These are phyloP conservation scores for Antechinus flavipes DNA, from an alignment of 2,113 vertebrate species.

Conservation along the genomic window DNA sequence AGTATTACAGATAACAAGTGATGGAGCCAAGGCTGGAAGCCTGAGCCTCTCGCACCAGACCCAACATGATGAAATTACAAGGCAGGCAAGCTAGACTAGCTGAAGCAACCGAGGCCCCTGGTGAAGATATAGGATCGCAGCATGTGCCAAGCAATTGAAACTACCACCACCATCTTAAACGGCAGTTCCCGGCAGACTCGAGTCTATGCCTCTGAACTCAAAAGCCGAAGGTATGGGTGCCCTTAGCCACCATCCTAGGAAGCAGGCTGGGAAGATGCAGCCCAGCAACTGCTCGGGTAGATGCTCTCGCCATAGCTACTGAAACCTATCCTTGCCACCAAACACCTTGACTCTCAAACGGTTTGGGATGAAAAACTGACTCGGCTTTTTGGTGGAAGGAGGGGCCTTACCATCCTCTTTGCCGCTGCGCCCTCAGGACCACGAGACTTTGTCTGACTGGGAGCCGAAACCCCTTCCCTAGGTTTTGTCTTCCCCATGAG, in stretches of 20 bases:
- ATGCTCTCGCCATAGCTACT: background rate
- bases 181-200: too few species aligned
- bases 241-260: background rate
- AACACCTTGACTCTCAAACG: background rate
- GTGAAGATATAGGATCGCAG: background rate
- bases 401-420: background rate
- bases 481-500: background rate
- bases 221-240: background rate
- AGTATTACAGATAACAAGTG: background rate
- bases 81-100: background rate
- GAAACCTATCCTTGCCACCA: background rate
- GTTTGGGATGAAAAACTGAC: background rate
- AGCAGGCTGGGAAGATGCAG: background rate
- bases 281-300: background rate
- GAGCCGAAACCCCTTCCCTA: background rate
- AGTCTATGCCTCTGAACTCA: background rate
- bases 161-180: background rate
- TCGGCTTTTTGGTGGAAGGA: background rate
- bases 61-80: background rate
- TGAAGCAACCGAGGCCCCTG: background rate
- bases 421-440: background rate
- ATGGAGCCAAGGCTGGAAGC: background rate
- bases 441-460: background rate
- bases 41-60: background rate
- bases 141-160: background rate